Base-by-base conservation (phyloP, 2,797 vertebrate genomes). In the Phataginus tetradactyla region DNA sequence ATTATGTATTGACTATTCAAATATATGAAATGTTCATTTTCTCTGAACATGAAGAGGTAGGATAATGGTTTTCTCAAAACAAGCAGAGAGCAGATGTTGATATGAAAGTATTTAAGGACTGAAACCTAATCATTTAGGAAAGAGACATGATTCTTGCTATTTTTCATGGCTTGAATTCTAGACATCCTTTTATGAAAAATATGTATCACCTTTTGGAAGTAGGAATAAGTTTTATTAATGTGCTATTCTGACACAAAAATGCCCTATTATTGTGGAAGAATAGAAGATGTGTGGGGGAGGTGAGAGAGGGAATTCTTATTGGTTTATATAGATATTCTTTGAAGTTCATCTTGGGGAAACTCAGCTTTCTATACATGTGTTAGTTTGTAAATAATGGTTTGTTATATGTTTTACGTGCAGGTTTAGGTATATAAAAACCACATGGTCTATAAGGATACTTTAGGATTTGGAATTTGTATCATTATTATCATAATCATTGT, bases 141-240 rank as follows among this genome's bases (percentile, higher is more conserved):
- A 86, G 53, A 85, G 42, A n/a, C 63, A 72, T 53, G 21, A 42
- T 90, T 88, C 39, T 68, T 37, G 18, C 17, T 63, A 4, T 64
- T 95, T 89, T 87, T 92, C 23, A 4, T 88, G 32, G 27, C 75
- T 80, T 88, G 91, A 90, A 85, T 92, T 90, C 34, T 87, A 95
- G 68, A 89, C 23, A 66, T 64, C 25, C 34, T 88, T 90, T 74
- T 74, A 79, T 39, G 29, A 72, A 88, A 84, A 7, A 12, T 61
- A n/a, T 32, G 4, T 37, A 66, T 66, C 37, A 85, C 17, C 5
- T 94, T 96, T 90, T 87, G 55, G 37, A 78, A 66, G 64, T 83
- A 93, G n/a, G 11, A 86, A 66, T 8, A 75, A 51, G 1, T 71
- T 68, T 89, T 79, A 61, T 83, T 92, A 78, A 39, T 81, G 45